Base-by-base conservation (phyloP, 1,140 invertebrate species). In the Lithobius niger region DNA sequence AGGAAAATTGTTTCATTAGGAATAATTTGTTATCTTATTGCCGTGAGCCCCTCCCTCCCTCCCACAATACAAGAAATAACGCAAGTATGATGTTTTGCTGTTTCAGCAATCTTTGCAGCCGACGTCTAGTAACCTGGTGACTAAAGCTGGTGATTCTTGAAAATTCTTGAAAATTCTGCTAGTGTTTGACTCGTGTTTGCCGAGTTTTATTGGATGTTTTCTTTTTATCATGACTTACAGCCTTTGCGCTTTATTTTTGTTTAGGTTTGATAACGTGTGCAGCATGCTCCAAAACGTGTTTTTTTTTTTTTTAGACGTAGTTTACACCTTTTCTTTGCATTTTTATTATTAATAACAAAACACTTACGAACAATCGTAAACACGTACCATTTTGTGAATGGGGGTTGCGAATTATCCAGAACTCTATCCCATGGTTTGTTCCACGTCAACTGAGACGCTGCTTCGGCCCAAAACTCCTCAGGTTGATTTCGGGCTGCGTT, bases 331-430 rank as follows among this genome's bases (percentile, higher is more conserved):
- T 10, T 36, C 31, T 10, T 36, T 36, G 31, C 31, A 36, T 36
- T 10, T 10, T 36, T 36, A 10, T 36, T 36, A 10, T 36, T 36
- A 36, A 36, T 36, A 10, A 36, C 31, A 36, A 36, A 36, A 36
- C 10, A 36, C 10, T 10, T 10, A 36, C n/a, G n/a, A 54, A 68
- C 68, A 53, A 10, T 22, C 21, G 24, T 43, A 54, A 56, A 47
- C 16, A 57, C 57, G 71, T 76, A 89, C 92, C 91, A 95, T 80
- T 88, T 88, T 10, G 87, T 88, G 62, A 90, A 91, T 1, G 89
- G 88, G 21, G 81, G 76, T 62, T 86, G 81, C 15, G 78, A 80
- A 61, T 89, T 80, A 62, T 95, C 90, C 52, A 95, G 62, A 2
- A 95, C 86, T 66, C 79, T 80, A 2, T 79, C 71, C 85, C 87